A percentile compares a stretch with the other conserved stretches of the same genome.
Evolutionary conservation across 2,888 invertebrate species (phyloP).

Genomic region (Furcula furcula): DNA sequence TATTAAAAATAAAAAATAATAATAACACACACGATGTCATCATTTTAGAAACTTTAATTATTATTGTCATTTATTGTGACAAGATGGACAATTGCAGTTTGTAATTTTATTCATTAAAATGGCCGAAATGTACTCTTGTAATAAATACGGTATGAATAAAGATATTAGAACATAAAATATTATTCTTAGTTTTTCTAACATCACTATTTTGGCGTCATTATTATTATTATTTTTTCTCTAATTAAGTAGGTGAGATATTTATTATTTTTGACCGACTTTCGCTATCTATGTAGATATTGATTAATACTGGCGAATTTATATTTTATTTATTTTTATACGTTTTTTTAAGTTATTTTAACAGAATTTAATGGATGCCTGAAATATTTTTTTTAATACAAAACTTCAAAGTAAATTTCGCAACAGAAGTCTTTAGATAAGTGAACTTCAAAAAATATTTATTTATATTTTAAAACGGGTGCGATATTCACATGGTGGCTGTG

Average conservation of each 20-base stretch:
- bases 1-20: constrained; percentile 46
- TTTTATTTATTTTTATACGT: background rate
- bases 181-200: constrained; percentile 67
- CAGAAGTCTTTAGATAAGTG: too few species aligned
- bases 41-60: background rate
- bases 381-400: too few species aligned
- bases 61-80: constrained; percentile 40
- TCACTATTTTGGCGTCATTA: constrained; percentile 14
- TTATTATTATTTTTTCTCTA: constrained; percentile 1
- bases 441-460: too few species aligned
- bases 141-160: constrained; percentile 63
- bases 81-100: constrained; percentile 48
- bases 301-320: constrained; percentile 5
- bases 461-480: too few species aligned
- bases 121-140: constrained; percentile 70
- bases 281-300: background rate
- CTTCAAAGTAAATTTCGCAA: too few species aligned
- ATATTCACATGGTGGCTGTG: too few species aligned
- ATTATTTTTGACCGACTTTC: too few species aligned
- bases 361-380: too few species aligned
- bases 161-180: constrained; percentile 65
- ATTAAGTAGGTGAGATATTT: too few species aligned
- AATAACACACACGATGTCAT: constrained; percentile 42
- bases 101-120: constrained; percentile 62
- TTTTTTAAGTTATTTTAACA: too few species aligned